Percentiles rank a stretch among this genome's conserved stretches.
These are phyloP conservation scores for Agriopis aurantiaria DNA, from an alignment of 2,888 invertebrate genomes.

Conservation along the genomic window DNA sequence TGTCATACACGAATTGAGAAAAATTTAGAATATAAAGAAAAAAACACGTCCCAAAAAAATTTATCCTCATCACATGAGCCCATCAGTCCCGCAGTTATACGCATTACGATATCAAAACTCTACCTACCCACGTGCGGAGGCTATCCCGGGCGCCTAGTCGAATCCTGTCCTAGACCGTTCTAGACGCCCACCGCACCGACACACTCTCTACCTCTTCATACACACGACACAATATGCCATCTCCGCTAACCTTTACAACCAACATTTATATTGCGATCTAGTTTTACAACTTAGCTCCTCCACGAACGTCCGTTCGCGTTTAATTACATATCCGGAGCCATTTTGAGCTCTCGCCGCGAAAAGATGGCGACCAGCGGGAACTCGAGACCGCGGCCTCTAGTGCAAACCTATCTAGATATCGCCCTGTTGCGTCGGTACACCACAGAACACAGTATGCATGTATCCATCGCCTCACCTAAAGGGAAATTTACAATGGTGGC, in stretches of 20 bases:
- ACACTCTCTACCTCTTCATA: constrained; percentile 66
- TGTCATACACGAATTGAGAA: constrained; percentile 80
- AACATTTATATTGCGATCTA: constrained; percentile 81
- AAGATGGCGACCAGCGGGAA: constrained; percentile 37
- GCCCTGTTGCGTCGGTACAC: constrained; percentile 80
- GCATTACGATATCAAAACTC: constrained; percentile 69
- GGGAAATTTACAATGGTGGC: constrained; percentile 71
- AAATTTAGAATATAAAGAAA: constrained; percentile 62
- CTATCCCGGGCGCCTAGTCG: constrained; percentile 47
- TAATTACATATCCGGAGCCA: constrained; percentile 58
- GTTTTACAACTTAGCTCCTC: constrained; percentile 77
- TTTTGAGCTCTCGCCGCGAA: constrained; percentile 42
- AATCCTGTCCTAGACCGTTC: neutral
- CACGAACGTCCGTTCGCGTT: constrained; percentile 65
- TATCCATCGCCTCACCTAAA: constrained; percentile 79
- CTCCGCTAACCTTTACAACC: constrained; percentile 71
- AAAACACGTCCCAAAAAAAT: constrained; percentile 59
- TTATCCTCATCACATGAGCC: constrained; percentile 84
- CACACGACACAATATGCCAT: constrained; percentile 84
- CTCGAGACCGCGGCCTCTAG: constrained; percentile 52
- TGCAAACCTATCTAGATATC: constrained; percentile 80
- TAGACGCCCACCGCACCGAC: constrained; percentile 39
- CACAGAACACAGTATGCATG: constrained; percentile 82
- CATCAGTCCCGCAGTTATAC: constrained; percentile 78
- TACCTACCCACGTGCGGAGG: constrained; percentile 58